Evolutionary conservation across 1,140 invertebrate species (phyloP), one percentile per base, ranked within the genome.

Genomic region (Trichonephila inaurata): DNA sequence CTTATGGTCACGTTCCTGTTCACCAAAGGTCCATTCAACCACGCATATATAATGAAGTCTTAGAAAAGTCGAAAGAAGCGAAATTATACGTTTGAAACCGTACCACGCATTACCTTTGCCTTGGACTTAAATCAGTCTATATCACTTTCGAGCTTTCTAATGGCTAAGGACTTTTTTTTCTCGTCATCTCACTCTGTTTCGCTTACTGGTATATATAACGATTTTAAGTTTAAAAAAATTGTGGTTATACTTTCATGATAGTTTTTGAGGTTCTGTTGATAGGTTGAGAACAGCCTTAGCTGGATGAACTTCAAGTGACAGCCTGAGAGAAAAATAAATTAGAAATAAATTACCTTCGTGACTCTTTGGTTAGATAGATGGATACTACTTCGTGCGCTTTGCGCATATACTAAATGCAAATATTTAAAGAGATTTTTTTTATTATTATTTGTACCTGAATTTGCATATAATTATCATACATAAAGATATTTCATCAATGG

Each of bases 11-110:
- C 64, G 64, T 69, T 69, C 7, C n/a, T 4, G 18, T 77, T 10
- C 72, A 77, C 28, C n/a, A 19, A 77, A 77, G 18, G 72, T 77
- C 72, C 72, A 77, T 77, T 77, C 33, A 77, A 77, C 72, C 33
- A 33, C 28, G 72, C 5, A 18, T 33, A 28, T 33, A 77, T 77
- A 21, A 77, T 77, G 18, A 77, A 77, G 72, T 77, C 66, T 69
- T 69, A 77, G 28, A 77, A 77, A 77, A 14, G 28, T 40, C 8
- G n/a, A 21, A 69, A 21, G n/a, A 69, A 24, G n/a, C n/a, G n/a
- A 69, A 69, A 69, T 69, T 69, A 69, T 21, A 69, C n/a, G 66
- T 69, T 69, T 69, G 21, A 69, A 69, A 69, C 66, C n/a, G 7
- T 8, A 24, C n/a, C 66, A 24, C 8, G n/a, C 21, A 24, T 21